Base-by-base conservation (phyloP, 2,113 vertebrate species). In the Marmota flaviventris region DNA sequence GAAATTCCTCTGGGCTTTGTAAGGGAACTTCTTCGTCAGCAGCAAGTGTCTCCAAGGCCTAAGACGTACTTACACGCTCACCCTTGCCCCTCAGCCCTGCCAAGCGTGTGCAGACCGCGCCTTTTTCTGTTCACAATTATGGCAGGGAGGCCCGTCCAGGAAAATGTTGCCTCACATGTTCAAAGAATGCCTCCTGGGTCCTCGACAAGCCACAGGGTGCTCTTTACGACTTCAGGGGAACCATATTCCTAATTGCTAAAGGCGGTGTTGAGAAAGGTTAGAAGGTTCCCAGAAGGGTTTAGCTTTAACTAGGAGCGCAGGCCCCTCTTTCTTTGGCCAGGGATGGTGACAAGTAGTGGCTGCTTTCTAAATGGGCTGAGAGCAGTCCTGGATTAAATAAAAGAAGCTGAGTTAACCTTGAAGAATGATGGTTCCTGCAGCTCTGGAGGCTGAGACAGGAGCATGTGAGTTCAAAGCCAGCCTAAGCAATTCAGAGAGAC, bases 141-240 rank as follows among this genome's bases (percentile, higher is more conserved):
- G 89, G 96, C 95, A 85, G 65, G 77, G 84, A 8, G 0, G 89
- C 70, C 91, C 76, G n/a, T 0, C 2, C 79, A 42, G 79, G 92
- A 96, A 95, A 96, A 94, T 34, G 91, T 95, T 96, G 93, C 93
- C 96, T 97, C 53, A 39, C 32, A 17, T 82, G 25, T 51, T 83
- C 13, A 22, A 98, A 78, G 96, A 97, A 85, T 81, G 51, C 42
- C 94, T 97, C 75, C 96, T 78, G 86, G 95, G 76, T 93, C 93
- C 97, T 83, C 94, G 93, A 97, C 95, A 88, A 70, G 94, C 94
- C 4, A 10, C 95, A 95, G 67, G 89, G 79, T 78, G 95, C 95
- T 97, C 69, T 51, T 78, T 77, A 78, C 97, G 96, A 76, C 53
- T 90, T 85, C 97, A 97, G 83, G 48, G 89, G 85, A 87, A 95